Evolutionary conservation across 2,113 vertebrate genomes (phyloP).

Genomic region (Recurvirostra avosetta): DNA sequence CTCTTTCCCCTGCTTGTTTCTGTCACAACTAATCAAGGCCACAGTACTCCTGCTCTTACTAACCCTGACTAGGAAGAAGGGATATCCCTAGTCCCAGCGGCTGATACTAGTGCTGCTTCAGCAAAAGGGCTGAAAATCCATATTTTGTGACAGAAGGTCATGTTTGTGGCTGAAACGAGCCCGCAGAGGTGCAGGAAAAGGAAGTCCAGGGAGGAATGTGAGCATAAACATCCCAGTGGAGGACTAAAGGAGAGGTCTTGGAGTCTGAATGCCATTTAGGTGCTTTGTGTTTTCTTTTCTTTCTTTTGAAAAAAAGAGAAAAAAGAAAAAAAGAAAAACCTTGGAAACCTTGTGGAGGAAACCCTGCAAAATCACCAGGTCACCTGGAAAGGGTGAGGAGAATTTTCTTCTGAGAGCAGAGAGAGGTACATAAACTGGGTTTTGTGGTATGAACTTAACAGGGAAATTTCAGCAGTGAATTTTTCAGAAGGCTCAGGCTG

Average conservation of each 20-base stretch:
- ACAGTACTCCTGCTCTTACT: neutral
- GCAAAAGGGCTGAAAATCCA: neutral
- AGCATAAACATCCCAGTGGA: neutral
- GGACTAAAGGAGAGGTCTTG: neutral
- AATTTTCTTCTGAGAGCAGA: neutral
- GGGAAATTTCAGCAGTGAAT: neutral
- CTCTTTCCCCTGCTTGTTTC: neutral
- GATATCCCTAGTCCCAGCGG: neutral
- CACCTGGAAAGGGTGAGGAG: neutral
- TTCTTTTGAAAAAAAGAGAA: neutral
- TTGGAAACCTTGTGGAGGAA: neutral
- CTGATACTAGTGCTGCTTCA: neutral
- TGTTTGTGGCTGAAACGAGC: neutral
- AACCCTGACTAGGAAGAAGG: neutral
- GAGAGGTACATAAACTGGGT: neutral
- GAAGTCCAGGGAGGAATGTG: neutral
- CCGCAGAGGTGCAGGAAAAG: neutral
- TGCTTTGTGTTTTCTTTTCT: neutral
- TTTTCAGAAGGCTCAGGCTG: neutral
- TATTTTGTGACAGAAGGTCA: neutral
- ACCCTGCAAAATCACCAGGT: neutral
- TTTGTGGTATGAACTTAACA: neutral
- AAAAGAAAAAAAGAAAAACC: neutral
- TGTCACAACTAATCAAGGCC: neutral
- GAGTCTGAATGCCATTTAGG: neutral